Evolutionary conservation across 2,113 vertebrate species (phyloP).

Genomic region (Podarcis raffonei): DNA sequence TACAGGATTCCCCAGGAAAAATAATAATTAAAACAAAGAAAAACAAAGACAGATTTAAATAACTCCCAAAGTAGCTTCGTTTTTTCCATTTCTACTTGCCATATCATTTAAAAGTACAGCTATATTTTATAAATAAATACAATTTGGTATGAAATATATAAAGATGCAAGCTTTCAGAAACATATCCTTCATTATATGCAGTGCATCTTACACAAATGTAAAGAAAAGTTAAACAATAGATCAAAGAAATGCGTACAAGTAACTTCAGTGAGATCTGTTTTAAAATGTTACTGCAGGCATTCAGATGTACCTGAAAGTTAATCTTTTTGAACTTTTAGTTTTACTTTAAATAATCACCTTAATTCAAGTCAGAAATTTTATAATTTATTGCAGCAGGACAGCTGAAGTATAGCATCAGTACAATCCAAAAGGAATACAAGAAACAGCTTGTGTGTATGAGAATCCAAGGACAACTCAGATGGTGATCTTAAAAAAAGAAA

Average conservation of each 20-base stretch:
- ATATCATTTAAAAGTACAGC: conserved; percentile 23
- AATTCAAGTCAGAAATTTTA: conserved; percentile 8
- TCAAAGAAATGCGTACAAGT: not conserved
- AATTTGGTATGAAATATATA: conserved; percentile 40
- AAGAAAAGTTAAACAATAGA: conserved; percentile 6
- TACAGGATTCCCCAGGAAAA: not conserved
- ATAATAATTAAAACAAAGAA: not conserved
- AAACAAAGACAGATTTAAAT: conserved; percentile 10
- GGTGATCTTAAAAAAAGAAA: conserved; percentile 55
- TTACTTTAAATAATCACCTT: not conserved
- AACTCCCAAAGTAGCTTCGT: not conserved
- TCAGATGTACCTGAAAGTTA: conserved; percentile 48
- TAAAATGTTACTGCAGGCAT: conserved; percentile 25
- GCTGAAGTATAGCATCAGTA: conserved; percentile 51
- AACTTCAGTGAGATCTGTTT: conserved; percentile 14
- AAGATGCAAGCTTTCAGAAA: conserved; percentile 10
- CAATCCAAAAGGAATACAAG: conserved; percentile 61
- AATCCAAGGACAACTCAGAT: conserved; percentile 70
- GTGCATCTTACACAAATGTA: conserved; percentile 9
- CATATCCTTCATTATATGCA: conserved; percentile 4
- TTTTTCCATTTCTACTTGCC: conserved; percentile 23
- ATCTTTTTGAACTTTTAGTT: conserved; percentile 41
- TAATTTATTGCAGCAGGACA: conserved; percentile 44
- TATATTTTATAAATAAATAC: conserved; percentile 6
- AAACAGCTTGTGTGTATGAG: conserved; percentile 61